Percentiles rank a stretch among this genome's conserved stretches.
Evolutionary conservation across 2,113 vertebrate genomes (phyloP).

Genomic region (Nymphicus hollandicus): DNA sequence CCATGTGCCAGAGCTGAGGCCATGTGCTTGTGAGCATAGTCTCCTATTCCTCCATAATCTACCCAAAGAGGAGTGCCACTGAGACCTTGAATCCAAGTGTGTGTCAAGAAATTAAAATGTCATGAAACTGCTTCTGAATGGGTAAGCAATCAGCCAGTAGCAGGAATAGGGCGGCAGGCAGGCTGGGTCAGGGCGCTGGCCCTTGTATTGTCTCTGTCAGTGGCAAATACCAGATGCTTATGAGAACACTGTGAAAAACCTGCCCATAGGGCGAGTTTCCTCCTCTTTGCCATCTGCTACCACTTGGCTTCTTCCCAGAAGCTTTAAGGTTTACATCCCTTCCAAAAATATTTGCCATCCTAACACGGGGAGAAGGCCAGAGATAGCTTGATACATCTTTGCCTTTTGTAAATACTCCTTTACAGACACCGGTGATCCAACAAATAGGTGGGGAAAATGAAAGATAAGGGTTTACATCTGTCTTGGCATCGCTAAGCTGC

Average conservation of each 20-base stretch:
- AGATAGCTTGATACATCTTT: background rate
- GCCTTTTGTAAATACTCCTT: background rate
- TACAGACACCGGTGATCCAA: background rate
- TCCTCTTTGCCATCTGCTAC: conserved; percentile 26
- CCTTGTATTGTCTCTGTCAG: background rate
- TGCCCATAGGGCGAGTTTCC: conserved; percentile 23
- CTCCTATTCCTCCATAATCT: background rate
- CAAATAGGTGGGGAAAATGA: background rate
- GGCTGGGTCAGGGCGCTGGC: background rate
- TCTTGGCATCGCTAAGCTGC: background rate
- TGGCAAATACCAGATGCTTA: conserved; percentile 31
- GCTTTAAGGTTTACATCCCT: conserved; percentile 4
- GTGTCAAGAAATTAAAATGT: background rate
- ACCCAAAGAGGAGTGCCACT: background rate
- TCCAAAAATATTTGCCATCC: conserved; percentile 44
- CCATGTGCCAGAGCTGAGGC: background rate
- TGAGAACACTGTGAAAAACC: conserved; percentile 10
- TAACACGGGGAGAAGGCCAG: conserved; percentile 4
- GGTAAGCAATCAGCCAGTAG: background rate
- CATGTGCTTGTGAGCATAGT: background rate
- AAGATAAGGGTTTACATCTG: background rate
- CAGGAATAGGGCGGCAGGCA: background rate
- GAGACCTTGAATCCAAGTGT: background rate
- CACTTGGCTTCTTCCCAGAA: background rate
- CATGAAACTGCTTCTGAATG: background rate